phyloP scores from a whole-genome alignment of 37 sponge, comb jelly and placozoan genomes.

The Trichoplax adhaerens region DNA sequence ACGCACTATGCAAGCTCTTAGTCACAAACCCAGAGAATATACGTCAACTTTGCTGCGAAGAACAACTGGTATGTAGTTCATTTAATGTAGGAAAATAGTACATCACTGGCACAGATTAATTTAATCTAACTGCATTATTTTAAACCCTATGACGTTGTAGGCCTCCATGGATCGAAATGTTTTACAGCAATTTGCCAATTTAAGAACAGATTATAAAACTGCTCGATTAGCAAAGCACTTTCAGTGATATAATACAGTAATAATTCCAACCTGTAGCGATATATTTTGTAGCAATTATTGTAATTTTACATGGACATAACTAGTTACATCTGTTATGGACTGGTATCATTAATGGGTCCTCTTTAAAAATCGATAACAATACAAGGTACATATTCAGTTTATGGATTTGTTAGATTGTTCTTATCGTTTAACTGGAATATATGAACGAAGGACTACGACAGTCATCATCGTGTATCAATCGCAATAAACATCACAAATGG shows the following conservation, averaged over 20 bases:
- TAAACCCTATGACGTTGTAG: constrained; percentile 8
- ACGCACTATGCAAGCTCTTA: constrained; percentile 55
- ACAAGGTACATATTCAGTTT: too few species aligned
- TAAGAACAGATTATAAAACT: constrained; percentile 52
- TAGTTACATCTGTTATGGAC: too few species aligned
- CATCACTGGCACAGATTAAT: not conserved
- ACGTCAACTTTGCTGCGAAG: constrained; percentile 48
- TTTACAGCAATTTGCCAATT: constrained; percentile 27
- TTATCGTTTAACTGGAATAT: too few species aligned
- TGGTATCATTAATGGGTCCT: too few species aligned
- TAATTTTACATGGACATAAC: too few species aligned
- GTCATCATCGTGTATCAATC: too few species aligned
- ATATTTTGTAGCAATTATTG: too few species aligned
- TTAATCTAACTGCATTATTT: not conserved
- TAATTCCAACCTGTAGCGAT: too few species aligned
- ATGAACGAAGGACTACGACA: too few species aligned
- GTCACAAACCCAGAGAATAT: constrained; percentile 39
- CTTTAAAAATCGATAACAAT: too few species aligned
- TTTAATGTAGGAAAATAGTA: not conserved
- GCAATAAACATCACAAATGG: too few species aligned
- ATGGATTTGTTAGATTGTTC: too few species aligned
- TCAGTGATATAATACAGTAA: not conserved
- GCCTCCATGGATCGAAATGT: constrained; percentile 38
- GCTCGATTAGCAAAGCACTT: constrained; percentile 26
- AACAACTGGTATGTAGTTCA: constrained; percentile 33